Conservation (phyloP, 2,797 vertebrate genomes). For the Danio aesculapii region DNA sequence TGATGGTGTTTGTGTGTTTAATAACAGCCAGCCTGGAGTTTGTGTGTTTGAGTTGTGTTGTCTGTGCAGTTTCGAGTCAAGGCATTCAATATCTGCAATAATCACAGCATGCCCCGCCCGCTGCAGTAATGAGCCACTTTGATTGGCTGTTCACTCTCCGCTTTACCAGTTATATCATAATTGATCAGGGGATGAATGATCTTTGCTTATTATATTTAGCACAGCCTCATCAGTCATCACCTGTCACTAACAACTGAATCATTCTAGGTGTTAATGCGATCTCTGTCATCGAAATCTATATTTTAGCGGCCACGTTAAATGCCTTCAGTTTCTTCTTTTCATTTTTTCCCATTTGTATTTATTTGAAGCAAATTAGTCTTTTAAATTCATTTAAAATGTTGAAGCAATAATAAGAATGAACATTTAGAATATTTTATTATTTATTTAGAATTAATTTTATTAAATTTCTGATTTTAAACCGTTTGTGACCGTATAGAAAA, state of each 20-base stretch:
- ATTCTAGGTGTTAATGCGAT: conserved; percentile 8
- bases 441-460: too few species aligned
- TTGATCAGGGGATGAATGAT: conserved; percentile 38
- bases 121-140: conserved; percentile 16
- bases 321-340: too few species aligned
- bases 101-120: background rate
- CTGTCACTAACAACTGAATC: conserved; percentile 1
- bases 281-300: background rate
- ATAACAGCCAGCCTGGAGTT: background rate
- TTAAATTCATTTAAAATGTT: too few species aligned
- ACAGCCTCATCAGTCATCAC: conserved; percentile 25
- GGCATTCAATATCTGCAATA: background rate
- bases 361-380: too few species aligned
- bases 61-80: background rate
- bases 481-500: too few species aligned
- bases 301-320: background rate
- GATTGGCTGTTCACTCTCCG: conserved; percentile 41
- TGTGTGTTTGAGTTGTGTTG: conserved; percentile 24
- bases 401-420: too few species aligned
- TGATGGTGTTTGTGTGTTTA: conserved; percentile 27
- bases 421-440: too few species aligned
- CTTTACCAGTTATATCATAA: conserved; percentile 19
- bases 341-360: too few species aligned
- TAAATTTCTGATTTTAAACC: too few species aligned
- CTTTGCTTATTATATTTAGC: conserved; percentile 31